Evolutionary conservation across 2,888 invertebrate species (phyloP).

Genomic region (Smittia sp.): DNA sequence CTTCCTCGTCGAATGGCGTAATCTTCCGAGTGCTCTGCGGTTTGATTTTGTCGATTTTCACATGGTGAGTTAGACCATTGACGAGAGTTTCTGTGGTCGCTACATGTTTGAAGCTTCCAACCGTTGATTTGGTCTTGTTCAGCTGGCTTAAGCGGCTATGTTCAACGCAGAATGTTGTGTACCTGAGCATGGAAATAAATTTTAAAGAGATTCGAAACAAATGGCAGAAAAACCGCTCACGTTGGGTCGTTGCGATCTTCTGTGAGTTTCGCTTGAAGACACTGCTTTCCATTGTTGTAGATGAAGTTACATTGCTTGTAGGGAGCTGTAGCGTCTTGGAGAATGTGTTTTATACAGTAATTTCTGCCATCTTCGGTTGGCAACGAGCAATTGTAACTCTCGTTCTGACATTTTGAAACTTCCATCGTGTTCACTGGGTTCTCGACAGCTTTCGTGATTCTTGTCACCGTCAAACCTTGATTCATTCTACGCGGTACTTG

Average conservation of each 20-base stretch:
- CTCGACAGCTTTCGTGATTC: not conserved
- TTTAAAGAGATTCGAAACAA: no score
- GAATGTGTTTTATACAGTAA: conserved; percentile 79
- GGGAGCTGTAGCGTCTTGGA: conserved; percentile 79
- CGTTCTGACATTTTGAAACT: conserved; percentile 51
- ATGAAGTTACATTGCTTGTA: conserved; percentile 77
- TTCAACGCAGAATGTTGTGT: conserved; percentile 63
- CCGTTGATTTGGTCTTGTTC: conserved; percentile 59
- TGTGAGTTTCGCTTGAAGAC: conserved; percentile 61
- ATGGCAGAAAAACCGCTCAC: conserved; percentile 57
- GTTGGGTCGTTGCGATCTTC: conserved; percentile 58
- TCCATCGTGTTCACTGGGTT: not conserved
- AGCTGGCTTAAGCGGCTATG: conserved; percentile 66
- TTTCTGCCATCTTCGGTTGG: conserved; percentile 68
- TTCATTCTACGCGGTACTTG: no score
- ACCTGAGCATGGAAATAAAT: no score
- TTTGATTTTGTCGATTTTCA: conserved; percentile 51
- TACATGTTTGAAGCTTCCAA: conserved; percentile 61
- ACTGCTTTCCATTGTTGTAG: conserved; percentile 68
- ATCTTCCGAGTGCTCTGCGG: conserved; percentile 46
- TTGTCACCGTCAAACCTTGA: no score
- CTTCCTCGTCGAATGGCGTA: conserved; percentile 51
- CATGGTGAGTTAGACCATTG: conserved; percentile 64
- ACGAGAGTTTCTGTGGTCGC: conserved; percentile 66
- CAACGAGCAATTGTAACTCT: conserved; percentile 65